Evolutionary conservation across 2,113 vertebrate species (phyloP).

Genomic region (Heterotilapia buettikoferi): DNA sequence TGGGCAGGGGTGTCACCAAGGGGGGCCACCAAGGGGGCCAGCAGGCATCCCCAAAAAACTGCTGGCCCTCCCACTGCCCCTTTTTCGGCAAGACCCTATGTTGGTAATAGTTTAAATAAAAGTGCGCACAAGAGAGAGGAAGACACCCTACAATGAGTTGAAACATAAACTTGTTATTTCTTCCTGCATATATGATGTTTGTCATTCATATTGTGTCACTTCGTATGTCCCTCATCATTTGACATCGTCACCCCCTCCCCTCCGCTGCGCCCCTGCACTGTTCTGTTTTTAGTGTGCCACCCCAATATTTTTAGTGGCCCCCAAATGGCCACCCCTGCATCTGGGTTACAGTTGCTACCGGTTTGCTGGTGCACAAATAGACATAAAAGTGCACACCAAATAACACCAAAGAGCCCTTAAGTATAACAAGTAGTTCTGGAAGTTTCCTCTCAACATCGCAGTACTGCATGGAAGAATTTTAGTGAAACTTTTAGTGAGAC

Average conservation of each 20-base stretch:
- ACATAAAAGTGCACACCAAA: neutral
- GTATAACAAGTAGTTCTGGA: neutral
- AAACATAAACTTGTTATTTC: neutral
- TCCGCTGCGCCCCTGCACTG: neutral
- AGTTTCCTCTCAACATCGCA: neutral
- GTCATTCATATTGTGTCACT: neutral
- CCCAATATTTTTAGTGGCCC: neutral
- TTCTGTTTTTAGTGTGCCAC: accelerated
- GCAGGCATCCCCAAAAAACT: neutral
- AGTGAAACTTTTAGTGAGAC: neutral
- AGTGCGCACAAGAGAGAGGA: neutral
- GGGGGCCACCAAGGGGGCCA: neutral
- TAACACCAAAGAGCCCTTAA: neutral
- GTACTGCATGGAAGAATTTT: neutral
- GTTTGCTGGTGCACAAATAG: neutral
- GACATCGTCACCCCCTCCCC: neutral
- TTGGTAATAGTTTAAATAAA: neutral
- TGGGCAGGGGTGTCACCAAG: neutral
- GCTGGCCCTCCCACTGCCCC: neutral
- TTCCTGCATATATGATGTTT: neutral
- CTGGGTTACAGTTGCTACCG: neutral
- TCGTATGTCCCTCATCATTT: neutral
- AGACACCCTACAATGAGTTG: neutral
- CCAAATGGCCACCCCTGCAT: neutral
- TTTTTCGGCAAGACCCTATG: neutral